Base-by-base conservation (phyloP, 2,888 invertebrate species). In the Platycheirus albimanus region DNA sequence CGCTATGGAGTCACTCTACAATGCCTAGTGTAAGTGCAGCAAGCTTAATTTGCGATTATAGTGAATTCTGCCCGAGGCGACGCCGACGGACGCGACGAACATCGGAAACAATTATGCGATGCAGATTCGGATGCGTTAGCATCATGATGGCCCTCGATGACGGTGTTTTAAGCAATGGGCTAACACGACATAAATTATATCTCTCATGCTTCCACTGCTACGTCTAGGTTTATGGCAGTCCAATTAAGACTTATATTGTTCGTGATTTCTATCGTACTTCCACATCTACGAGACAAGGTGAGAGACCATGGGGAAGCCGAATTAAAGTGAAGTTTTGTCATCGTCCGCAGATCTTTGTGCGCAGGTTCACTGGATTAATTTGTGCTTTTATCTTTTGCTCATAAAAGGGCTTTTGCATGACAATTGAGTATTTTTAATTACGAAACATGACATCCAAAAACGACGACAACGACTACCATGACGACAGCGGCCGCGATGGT, bases 191-290 rank as follows among this genome's bases (percentile, higher is more conserved):
- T 76, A 71, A 80, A 76, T 70, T 76, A 66, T 66, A 17, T 33
- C 51, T 13, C 7, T n/a, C n/a, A n/a, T n/a, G 13, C 17, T 61
- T 51, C 58, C 30, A 41, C 7, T 13, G 17, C 63, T 10, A n/a
- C n/a, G n/a, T n/a, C n/a, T n/a, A n/a, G n/a, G n/a, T n/a, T n/a
- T 5, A 28, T 52, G 49, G 54, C 33, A 64, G 56, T 20, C 66
- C 81, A 81, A 81, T 81, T 81, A 81, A 77, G 70, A 64, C 56
- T 38, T 58, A 24, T 70, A 80, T 80, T 76, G 76, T 74, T 67
- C 61, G 54, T 28, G 66, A 61, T 33, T 76, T 69, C 70, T 76
- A 80, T 80, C 54, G 54, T 76, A 33, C 66, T 45, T 61, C 10
- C 43, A 24, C 17, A 72, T 74, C 58, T 43, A 7, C 7, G 56